These are phyloP conservation scores for Pseudopleuronectes americanus DNA, from an alignment of 2,797 vertebrate genomes.

Conservation along the genomic window DNA sequence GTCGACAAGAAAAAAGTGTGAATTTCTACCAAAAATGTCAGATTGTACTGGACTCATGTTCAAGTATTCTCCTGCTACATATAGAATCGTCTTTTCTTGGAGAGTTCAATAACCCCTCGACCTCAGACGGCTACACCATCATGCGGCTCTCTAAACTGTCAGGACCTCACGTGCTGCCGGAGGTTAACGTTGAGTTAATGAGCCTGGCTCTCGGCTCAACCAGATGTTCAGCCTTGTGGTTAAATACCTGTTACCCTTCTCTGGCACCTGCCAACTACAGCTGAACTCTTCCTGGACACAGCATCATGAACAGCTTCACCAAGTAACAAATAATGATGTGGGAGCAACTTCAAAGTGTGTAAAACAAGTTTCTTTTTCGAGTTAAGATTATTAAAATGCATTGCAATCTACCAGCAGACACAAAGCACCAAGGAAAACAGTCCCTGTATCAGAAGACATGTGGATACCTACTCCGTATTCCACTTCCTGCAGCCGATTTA, in stretches of 20 bases:
- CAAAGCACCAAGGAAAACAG: background rate
- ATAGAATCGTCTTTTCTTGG: slow-evolving; percentile 36
- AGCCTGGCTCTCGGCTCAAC: slow-evolving; percentile 61
- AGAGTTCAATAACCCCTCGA: slow-evolving; percentile 48
- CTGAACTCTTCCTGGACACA: slow-evolving; percentile 34
- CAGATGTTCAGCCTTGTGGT: slow-evolving; percentile 74
- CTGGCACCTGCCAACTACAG: slow-evolving; percentile 40
- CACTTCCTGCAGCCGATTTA: slow-evolving; percentile 10
- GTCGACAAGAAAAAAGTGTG: slow-evolving; percentile 1
- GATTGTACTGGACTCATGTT: slow-evolving; percentile 7
- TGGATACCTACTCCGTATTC: background rate
- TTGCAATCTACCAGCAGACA: background rate
- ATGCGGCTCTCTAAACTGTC: slow-evolving; percentile 41
- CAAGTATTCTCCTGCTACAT: slow-evolving; percentile 5
- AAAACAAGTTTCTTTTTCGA: slow-evolving; percentile 12
- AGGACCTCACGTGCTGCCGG: slow-evolving; percentile 67
- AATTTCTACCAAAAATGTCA: slow-evolving; percentile 22
- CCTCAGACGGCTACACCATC: slow-evolving; percentile 50
- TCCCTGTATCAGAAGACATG: background rate
- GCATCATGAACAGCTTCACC: slow-evolving; percentile 7
- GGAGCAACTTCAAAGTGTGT: background rate
- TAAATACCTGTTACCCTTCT: slow-evolving; percentile 67
- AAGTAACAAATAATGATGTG: slow-evolving; percentile 4
- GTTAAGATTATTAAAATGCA: slow-evolving; percentile 2
- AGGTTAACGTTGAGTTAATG: slow-evolving; percentile 74